Evolutionary conservation across 2,888 invertebrate genomes (phyloP).

Genomic region (Agrilus mali): DNA sequence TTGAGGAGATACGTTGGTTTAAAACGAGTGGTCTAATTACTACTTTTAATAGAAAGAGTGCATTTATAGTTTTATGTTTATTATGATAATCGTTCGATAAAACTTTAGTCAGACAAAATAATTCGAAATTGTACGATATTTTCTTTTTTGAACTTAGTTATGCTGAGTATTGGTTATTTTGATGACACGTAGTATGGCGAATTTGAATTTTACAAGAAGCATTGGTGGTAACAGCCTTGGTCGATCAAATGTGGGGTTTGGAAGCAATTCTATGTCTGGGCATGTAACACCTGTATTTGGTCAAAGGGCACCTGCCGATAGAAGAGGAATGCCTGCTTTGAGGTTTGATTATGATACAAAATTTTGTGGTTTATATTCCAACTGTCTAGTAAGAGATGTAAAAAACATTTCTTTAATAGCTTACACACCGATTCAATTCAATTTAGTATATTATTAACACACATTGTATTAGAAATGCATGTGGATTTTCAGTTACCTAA

Average conservation of each 20-base stretch:
- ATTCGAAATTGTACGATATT: no score
- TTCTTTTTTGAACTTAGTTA: slow-evolving; percentile 20
- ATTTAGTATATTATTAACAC: no score
- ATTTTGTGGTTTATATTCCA: no score
- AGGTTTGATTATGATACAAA: slow-evolving; percentile 23
- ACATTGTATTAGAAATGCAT: no score
- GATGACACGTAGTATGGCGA: slow-evolving; percentile 64
- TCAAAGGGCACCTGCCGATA: slow-evolving; percentile 67
- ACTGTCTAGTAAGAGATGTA: no score
- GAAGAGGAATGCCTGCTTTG: slow-evolving; percentile 45
- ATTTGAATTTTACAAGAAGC: slow-evolving; percentile 86
- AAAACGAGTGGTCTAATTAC: slow-evolving; percentile 16
- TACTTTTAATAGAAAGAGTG: slow-evolving; percentile 17
- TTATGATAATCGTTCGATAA: slow-evolving; percentile 22
- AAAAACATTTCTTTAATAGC: no score
- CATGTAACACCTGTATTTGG: slow-evolving; percentile 73
- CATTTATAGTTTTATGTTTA: slow-evolving; percentile 22
- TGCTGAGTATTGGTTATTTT: slow-evolving; percentile 26
- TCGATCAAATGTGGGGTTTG: slow-evolving; percentile 51
- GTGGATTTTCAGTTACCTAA: no score
- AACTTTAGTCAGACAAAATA: no score
- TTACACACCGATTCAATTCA: no score
- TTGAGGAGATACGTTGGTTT: background rate
- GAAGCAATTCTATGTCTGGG: slow-evolving; percentile 55
- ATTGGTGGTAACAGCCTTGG: slow-evolving; percentile 66